These are phyloP conservation scores for Drosophila micromelanica DNA, from an alignment of 1,140 invertebrate genomes.

Conservation along the genomic window DNA sequence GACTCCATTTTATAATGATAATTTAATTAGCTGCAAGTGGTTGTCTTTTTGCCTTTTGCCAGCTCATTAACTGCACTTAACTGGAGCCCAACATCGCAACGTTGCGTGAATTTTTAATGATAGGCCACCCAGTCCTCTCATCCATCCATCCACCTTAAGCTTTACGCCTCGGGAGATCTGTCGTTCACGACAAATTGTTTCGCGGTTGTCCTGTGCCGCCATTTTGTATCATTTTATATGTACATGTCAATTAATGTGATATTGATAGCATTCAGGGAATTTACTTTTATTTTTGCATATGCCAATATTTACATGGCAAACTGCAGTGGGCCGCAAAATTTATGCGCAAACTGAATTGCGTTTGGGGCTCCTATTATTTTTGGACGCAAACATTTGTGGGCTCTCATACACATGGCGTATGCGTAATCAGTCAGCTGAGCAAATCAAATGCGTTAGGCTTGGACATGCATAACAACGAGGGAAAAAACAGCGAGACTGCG, in stretches of 20 bases:
- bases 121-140: not conserved
- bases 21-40: constrained; percentile 76
- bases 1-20: constrained; percentile 60
- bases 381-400: constrained; percentile 24
- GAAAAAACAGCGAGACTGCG: not conserved
- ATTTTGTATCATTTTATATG: constrained; percentile 39
- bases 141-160: not conserved
- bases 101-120: constrained; percentile 71
- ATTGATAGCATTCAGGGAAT: constrained; percentile 48
- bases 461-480: not conserved
- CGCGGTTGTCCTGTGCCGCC: constrained; percentile 5
- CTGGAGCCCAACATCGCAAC: constrained; percentile 24
- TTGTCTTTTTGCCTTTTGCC: constrained; percentile 46
- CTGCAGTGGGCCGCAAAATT: constrained; percentile 44
- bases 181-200: constrained; percentile 1
- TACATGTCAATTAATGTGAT: constrained; percentile 60
- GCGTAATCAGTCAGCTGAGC: constrained; percentile 34
- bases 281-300: constrained; percentile 34
- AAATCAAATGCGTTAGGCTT: constrained; percentile 9
- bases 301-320: constrained; percentile 40
- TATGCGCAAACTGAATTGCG: constrained; percentile 33
- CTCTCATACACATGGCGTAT: constrained; percentile 33
- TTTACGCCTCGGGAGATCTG: constrained; percentile 4
- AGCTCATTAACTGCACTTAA: constrained; percentile 78
- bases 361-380: constrained; percentile 22